These are phyloP conservation scores for Dasysyrphus tricinctus DNA, from an alignment of 2,888 invertebrate species.

Conservation along the genomic window DNA sequence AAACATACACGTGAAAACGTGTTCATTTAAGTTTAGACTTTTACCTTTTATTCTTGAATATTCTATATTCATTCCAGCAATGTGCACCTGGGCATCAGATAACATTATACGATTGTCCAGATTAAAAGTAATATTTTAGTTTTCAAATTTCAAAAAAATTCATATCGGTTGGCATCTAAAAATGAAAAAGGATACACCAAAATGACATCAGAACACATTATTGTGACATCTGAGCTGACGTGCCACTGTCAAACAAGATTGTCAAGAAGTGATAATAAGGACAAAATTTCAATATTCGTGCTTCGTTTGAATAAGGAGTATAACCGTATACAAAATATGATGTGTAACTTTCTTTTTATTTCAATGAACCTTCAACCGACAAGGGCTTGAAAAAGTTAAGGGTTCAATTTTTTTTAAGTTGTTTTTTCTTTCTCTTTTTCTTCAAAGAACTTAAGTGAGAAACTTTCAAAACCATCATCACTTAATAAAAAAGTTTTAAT, in stretches of 20 bases:
- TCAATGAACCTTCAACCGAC: background rate
- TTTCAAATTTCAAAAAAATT: background rate
- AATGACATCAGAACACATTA: background rate
- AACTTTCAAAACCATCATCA: slow-evolving; percentile 40
- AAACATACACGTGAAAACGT: background rate
- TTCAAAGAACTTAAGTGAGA: background rate
- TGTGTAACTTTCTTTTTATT: background rate
- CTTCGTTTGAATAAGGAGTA: background rate
- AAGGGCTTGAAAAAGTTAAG: background rate
- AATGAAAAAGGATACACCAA: background rate
- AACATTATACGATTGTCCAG: no score
- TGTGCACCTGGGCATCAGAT: background rate
- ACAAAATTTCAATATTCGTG: background rate
- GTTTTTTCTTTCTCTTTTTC: background rate
- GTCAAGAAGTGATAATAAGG: background rate
- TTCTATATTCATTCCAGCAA: background rate
- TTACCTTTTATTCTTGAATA: background rate
- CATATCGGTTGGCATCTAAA: background rate
- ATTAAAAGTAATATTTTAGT: no score
- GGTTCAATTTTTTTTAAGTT: background rate
- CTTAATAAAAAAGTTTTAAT: slow-evolving; percentile 60
- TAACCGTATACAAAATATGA: background rate
- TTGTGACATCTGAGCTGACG: background rate
- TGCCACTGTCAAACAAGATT: background rate
- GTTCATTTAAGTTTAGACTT: background rate